A percentile compares a stretch with the other conserved stretches of the same genome.
Conservation (phyloP, 1,140 invertebrate genomes). For the Aphaenogaster ashmeadi region DNA sequence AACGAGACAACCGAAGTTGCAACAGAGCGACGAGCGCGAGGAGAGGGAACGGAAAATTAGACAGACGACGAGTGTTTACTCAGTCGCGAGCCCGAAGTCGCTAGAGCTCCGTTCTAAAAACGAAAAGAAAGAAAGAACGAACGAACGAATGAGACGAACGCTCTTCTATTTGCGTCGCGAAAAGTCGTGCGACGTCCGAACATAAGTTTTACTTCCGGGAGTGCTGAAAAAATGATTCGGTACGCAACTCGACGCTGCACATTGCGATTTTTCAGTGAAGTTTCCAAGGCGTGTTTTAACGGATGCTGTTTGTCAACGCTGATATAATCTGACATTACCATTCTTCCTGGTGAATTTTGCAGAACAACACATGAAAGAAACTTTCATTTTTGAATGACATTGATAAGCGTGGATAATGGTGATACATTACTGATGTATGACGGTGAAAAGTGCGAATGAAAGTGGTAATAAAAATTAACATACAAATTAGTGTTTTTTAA, state of each 20-base stretch:
- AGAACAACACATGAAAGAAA: neutral
- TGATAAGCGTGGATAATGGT: neutral
- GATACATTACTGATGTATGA: neutral
- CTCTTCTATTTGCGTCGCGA: conserved; percentile 31
- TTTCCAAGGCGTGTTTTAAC: neutral
- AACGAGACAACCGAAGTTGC: conserved; percentile 17
- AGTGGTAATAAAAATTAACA: conserved; percentile 13
- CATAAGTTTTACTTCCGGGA: conserved; percentile 17
- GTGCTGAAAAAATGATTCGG: conserved; percentile 34
- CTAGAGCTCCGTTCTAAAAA: conserved; percentile 6
- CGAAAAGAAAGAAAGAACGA: conserved; percentile 20
- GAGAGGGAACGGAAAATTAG: conserved; percentile 58
- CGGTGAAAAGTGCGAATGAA: neutral
- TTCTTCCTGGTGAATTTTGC: conserved; percentile 8
- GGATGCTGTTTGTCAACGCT: neutral
- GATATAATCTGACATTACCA: conserved; percentile 20
- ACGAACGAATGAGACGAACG: conserved; percentile 2
- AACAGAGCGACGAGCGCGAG: neutral
- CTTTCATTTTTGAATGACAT: neutral
- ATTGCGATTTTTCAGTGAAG: neutral
- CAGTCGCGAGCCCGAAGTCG: conserved; percentile 68
- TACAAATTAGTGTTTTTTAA: neutral
- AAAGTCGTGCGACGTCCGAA: conserved; percentile 5
- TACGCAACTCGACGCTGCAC: neutral
- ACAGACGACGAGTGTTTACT: conserved; percentile 73